Percentiles rank a stretch among this genome's conserved stretches.
These are phyloP conservation scores for Tachypleus tridentatus DNA, from an alignment of 1,140 invertebrate genomes.

Conservation along the genomic window DNA sequence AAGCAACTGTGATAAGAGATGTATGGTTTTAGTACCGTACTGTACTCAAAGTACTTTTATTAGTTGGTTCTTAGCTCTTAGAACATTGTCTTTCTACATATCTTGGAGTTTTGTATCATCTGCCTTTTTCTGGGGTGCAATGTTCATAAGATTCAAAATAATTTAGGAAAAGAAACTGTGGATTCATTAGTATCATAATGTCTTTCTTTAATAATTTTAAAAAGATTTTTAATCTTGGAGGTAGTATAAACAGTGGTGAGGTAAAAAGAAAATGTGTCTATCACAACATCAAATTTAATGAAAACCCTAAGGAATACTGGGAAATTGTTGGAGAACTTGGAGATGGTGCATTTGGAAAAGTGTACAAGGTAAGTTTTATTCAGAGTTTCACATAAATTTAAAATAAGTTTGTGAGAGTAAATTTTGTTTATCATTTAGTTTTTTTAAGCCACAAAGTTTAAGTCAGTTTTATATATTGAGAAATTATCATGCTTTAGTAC, in stretches of 20 bases:
- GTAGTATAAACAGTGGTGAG: conserved; percentile 8
- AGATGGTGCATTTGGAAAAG: conserved; percentile 98
- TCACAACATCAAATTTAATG: conserved; percentile 84
- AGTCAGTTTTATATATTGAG: not conserved
- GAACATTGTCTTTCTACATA: too few relatives aligned
- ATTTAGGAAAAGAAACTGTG: too few relatives aligned
- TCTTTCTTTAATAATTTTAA: conserved; percentile 20
- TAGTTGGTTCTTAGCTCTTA: too few relatives aligned
- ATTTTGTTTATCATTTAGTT: not conserved
- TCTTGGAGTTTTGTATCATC: too few relatives aligned
- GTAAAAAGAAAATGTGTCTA: conserved; percentile 73
- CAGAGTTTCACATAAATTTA: not conserved
- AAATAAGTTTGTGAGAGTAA: not conserved
- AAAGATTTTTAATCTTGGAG: conserved; percentile 17
- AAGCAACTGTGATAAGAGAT: too few relatives aligned
- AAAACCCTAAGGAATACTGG: conserved; percentile 83
- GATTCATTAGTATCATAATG: conserved; percentile 7
- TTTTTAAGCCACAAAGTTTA: not conserved
- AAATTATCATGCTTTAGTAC: too few relatives aligned
- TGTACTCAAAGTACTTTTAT: too few relatives aligned
- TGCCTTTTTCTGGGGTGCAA: too few relatives aligned
- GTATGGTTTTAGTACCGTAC: too few relatives aligned
- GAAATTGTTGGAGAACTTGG: conserved; percentile 94
- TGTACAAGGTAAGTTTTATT: conserved; percentile 54
- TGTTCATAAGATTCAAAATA: too few relatives aligned